Base-by-base conservation (phyloP, 2,888 invertebrate genomes). In the Spilarctia lutea region DNA sequence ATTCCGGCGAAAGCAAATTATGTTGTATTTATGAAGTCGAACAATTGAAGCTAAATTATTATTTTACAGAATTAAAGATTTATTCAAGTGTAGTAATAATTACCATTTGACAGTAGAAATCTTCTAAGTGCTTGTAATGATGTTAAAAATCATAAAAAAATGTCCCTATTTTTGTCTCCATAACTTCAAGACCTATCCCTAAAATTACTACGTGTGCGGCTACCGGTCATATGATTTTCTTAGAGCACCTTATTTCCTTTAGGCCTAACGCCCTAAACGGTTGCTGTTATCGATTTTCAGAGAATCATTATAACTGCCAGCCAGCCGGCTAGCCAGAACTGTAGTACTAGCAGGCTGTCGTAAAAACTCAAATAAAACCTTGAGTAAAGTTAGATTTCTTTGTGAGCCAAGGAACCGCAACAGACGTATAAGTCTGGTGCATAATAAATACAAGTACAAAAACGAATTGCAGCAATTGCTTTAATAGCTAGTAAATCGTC, bases 381-480 rank as follows among this genome's bases (percentile, higher is more conserved):
- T 60, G 27, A 60, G 16, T 13, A 16, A 1, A 30, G 27, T 13
- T 16, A 60, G 60, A 60, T 60, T 16, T 60, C 13, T 16, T 60
- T 30, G 16, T 6, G 16, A 60, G 30, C 7, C 60, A 60, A 27
- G 27, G n/a, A 39, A 24, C 13, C 66, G 42, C 13, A 67, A 27
- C 42, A 67, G 7, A 42, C 27, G 39, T 67, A 66, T 16, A 67
- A 16, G 68, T 11, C 20, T 52, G 52, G 24, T 52, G 52, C 52
- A 16, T 33, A 33, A 56, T n/a, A 69, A 45, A 7, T 69, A 8
- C 30, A 10, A 27, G 56, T 48, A 71, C 42, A 42, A 45, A 48
- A 42, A 33, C 33, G 27, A 63, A 39, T 52, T 35, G 35, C 27
- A 65, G 48, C 27, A 68, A 68, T 63, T 73, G 42, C 73, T 30